Base-by-base conservation (phyloP, 2,113 vertebrate species). In the Brachyhypopomus gauderio region DNA sequence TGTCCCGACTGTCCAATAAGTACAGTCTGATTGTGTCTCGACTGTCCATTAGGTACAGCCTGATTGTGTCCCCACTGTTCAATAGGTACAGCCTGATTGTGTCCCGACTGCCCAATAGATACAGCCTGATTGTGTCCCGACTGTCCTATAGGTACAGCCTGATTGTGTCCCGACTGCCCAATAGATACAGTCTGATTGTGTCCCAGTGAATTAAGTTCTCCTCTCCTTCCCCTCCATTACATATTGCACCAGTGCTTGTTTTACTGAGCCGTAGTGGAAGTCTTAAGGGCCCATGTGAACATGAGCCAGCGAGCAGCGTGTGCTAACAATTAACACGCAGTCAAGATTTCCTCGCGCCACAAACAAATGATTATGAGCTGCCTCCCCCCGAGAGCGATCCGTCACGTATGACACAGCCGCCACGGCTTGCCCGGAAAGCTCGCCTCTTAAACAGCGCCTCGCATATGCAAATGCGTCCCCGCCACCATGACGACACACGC, bases 281-380 rank as follows among this genome's bases (percentile, higher is more conserved):
- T 45, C 79, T 75, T 38, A 69, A 58, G 63, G 63, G 75, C 58
- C 45, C 25, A 63, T 81, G 20, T 41, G 63, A 81, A 55, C 34
- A 56, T 69, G 72, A 64, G 62, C 63, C 67, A 59, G 34, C 22
- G 62, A 25, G 56, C 62, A 59, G 48, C 56, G 52, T 9, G 34
- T 48, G 19, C 23, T 8, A 20, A 59, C 30, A 56, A 76, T 82
- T 60, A 70, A 58, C 63, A 69, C 69, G 63, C 75, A 82, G 69
- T 82, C 67, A 62, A 70, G 73, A 55, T 62, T 82, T 66, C 58
- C 74, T 82, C 25, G 34, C 77, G 80, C 69, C 80, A 75, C 79
- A 77, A 77, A 81, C 79, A 77, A 77, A 71, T 64, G 56, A 82
- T 82, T 77, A 77, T 82, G 66, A 77, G 36, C 36, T 77, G 45